A percentile compares a stretch with the other conserved stretches of the same genome.
Evolutionary conservation across 2,113 vertebrate species (phyloP).

Genomic region (Petroica traversi): DNA sequence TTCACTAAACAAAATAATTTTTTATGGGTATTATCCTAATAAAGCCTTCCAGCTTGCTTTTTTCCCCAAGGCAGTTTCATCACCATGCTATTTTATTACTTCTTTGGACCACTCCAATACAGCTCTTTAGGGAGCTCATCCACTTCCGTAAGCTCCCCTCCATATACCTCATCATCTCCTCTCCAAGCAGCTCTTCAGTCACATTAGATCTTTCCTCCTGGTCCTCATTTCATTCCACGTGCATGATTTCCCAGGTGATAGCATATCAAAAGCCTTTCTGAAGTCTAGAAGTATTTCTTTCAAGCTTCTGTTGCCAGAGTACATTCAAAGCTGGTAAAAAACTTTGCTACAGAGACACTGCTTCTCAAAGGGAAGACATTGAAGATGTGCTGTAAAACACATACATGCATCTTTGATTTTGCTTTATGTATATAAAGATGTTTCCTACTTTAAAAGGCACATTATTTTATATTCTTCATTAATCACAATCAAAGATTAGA

Average conservation of each 20-base stretch:
- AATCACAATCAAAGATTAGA: not conserved
- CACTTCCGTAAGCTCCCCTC: not conserved
- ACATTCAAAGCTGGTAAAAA: not conserved
- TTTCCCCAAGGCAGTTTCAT: not conserved
- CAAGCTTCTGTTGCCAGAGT: not conserved
- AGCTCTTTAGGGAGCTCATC: not conserved
- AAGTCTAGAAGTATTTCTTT: not conserved
- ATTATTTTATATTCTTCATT: not conserved
- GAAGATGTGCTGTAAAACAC: not conserved
- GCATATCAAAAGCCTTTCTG: conserved; percentile 8
- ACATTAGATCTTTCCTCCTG: not conserved
- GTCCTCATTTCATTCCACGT: not conserved
- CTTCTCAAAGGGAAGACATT: not conserved
- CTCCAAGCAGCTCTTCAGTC: not conserved
- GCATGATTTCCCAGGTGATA: not conserved
- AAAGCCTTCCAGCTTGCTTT: not conserved
- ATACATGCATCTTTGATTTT: not conserved
- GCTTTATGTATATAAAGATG: not conserved
- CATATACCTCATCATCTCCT: not conserved
- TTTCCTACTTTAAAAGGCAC: not conserved
- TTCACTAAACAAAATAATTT: not conserved
- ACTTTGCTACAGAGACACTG: not conserved
- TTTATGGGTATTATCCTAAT: not conserved
- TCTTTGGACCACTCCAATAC: not conserved
- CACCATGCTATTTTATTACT: not conserved